Percentiles rank a stretch among this genome's conserved stretches.
Evolutionary conservation across 2,888 invertebrate species (phyloP).

Genomic region (Standfussiana lucernea): DNA sequence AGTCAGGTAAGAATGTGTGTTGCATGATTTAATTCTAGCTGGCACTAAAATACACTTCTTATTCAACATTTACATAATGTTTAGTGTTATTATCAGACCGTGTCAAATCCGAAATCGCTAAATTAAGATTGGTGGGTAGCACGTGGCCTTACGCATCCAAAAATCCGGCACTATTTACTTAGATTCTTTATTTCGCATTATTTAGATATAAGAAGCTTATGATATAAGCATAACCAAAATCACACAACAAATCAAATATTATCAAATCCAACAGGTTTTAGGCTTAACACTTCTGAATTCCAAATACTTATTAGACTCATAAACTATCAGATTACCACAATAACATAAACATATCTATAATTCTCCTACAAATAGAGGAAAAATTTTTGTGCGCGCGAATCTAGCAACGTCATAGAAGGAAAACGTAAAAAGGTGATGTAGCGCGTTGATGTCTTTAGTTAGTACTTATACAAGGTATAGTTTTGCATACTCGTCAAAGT

Average conservation of each 20-base stretch:
- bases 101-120: neutral
- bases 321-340: constrained; percentile 18
- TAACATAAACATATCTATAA: neutral
- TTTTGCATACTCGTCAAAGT: too few species aligned
- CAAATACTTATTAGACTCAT: neutral
- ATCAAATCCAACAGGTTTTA: neutral
- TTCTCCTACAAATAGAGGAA: too few species aligned
- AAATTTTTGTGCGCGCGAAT: neutral
- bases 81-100: constrained; percentile 21
- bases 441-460: constrained; percentile 34
- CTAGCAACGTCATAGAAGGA: too few species aligned
- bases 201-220: neutral
- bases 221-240: neutral
- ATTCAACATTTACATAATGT: constrained; percentile 2
- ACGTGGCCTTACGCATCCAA: neutral
- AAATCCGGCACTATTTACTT: neutral
- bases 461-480: too few species aligned
- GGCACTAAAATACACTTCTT: neutral
- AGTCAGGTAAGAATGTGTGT: neutral
- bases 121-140: neutral
- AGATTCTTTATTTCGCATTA: neutral
- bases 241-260: constrained; percentile 7
- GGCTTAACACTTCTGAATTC: neutral
- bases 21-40: neutral
- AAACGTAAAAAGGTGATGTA: neutral